Percentiles rank a stretch among this genome's conserved stretches.
Conservation (phyloP, 1,140 invertebrate species). For the Nasonia longicornis region DNA sequence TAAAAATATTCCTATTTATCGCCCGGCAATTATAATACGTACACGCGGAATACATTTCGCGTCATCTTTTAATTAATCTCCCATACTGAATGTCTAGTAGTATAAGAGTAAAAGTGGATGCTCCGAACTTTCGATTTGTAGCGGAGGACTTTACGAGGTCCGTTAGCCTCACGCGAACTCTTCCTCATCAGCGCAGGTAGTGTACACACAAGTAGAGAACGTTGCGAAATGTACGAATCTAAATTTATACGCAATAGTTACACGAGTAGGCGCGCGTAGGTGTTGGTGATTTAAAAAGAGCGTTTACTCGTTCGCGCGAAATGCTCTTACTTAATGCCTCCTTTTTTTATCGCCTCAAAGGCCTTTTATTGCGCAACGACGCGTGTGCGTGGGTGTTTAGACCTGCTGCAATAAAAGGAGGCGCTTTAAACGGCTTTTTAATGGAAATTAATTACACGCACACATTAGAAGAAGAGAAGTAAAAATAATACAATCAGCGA, state of each 20-base stretch:
- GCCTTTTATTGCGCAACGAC: neutral
- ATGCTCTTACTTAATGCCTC: neutral
- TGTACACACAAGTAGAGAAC: neutral
- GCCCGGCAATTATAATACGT: neutral
- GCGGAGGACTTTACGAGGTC: neutral
- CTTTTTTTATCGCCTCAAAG: neutral
- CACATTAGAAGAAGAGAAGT: neutral
- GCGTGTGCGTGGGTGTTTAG: neutral
- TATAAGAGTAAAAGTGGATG: constrained; percentile 1
- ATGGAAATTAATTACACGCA: neutral
- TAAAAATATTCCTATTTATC: neutral
- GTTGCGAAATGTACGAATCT: neutral
- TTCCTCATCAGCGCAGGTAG: neutral
- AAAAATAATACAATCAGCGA: neutral
- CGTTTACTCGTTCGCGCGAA: neutral
- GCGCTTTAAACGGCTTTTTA: neutral
- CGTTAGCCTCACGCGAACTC: neutral
- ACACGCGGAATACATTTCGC: neutral
- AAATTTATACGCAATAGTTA: neutral
- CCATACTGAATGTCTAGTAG: neutral
- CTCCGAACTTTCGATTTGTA: neutral
- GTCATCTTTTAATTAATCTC: neutral
- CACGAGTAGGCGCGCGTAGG: neutral
- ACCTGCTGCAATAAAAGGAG: neutral
- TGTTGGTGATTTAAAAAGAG: neutral